Conservation (phyloP, 37 sponge, comb jelly and placozoan genomes). For the Hexactinellida sp. region DNA sequence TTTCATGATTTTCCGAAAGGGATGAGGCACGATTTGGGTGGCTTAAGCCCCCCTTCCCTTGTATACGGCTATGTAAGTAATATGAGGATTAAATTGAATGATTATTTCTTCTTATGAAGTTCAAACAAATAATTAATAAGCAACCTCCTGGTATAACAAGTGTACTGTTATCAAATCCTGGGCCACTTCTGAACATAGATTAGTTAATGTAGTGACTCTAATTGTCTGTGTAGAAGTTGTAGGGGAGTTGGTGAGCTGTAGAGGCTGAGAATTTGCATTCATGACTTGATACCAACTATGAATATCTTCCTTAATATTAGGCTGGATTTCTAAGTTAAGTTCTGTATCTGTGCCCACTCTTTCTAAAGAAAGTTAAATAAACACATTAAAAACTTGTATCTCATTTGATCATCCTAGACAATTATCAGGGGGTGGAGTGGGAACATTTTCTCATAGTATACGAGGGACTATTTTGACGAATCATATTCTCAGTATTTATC, state of each 20-base stretch:
- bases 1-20: too few species aligned
- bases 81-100: too few species aligned
- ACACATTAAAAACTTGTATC: neutral
- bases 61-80: too few species aligned
- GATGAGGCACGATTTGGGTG: too few species aligned
- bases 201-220: neutral
- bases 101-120: too few species aligned
- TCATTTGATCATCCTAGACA: neutral
- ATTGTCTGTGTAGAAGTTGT: neutral
- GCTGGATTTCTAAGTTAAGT: neutral
- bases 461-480: too few species aligned
- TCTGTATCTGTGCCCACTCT: neutral
- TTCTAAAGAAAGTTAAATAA: neutral
- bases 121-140: neutral
- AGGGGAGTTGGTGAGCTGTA: neutral
- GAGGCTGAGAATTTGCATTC: slow-evolving; percentile 7
- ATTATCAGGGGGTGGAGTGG: too few species aligned
- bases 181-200: neutral
- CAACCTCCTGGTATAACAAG: neutral
- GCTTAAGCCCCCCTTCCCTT: too few species aligned
- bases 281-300: neutral
- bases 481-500: too few species aligned
- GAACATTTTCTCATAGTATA: too few species aligned
- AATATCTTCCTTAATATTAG: neutral
- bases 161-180: neutral